Evolutionary conservation across 2,888 invertebrate genomes (phyloP), one percentile per base, ranked within the genome.

Genomic region (Psylliodes chrysocephalus): DNA sequence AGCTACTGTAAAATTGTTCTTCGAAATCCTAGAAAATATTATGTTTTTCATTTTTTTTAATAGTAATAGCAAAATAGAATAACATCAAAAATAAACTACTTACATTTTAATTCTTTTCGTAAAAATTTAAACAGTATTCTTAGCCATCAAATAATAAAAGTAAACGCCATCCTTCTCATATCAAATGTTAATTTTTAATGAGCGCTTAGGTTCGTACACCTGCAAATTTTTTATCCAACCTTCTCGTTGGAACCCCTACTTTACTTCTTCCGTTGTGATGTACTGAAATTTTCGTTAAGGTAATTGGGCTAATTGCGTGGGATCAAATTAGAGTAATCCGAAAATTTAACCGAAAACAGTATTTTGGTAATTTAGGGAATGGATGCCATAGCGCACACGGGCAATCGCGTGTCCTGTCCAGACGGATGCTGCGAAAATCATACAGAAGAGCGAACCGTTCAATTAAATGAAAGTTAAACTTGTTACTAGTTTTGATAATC

Each of bases 251-350:
- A 54, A 42, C 42, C 54, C 42, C 25, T 54, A 42, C 54, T 42
- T 54, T 54, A 42, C 42, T 18, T 53, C 22, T 35, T 53, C 19
- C 38, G 14, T 2, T 8, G 28, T 54, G 42, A 42, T 42, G 28
- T 28, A 28, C 35, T 17, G 57, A 57, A 57, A 57, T 49, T 57
- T 35, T 49, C 49, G 49, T 49, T 28, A 49, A 28, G 17, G 57
- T 57, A 49, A 57, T 57, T 57, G 47, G 19, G 25, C 49, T 57
- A 57, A 57, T 57, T 57, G 57, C 57, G 57, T 57, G 57, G 57
- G 57, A 57, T 57, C 38, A 54, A 54, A 54, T 54, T 54, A 42
- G 54, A 18, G 33, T 18, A n/a, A 25, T 28, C 30, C 15, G 4
- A 25, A 42, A 54, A 28, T 49, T 49, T 28, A 14, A 28, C 25